Percentiles rank a stretch among this genome's conserved stretches.
phyloP scores from a whole-genome alignment of 53 echinoderm and acorn worm species.

The Echinometra lucunter region DNA sequence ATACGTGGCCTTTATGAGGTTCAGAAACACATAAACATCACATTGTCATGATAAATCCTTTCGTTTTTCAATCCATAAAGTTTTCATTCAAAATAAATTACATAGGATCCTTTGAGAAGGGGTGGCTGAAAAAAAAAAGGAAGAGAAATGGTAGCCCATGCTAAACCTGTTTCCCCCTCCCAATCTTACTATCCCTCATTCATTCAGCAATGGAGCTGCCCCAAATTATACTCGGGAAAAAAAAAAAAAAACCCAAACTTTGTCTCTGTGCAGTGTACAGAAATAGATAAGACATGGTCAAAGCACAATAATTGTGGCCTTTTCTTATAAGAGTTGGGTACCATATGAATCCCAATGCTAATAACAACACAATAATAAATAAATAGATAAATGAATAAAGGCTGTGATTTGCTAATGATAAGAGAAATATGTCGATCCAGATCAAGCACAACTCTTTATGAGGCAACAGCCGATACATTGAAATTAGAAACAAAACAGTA shows the following conservation, averaged over 20 bases:
- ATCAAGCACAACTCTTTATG: not conserved
- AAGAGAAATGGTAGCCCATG: not conserved
- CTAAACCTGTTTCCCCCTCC: not conserved
- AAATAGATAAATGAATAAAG: not conserved
- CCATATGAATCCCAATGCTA: not conserved
- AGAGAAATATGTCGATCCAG: not conserved
- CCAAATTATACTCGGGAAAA: not conserved
- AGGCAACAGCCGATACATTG: not conserved
- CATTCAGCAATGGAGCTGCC: not conserved
- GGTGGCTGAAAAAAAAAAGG: not conserved
- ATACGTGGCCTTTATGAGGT: constrained; percentile 45
- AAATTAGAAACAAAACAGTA: not conserved
- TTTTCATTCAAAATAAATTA: constrained; percentile 4
- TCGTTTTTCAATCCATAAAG: not conserved
- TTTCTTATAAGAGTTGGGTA: not conserved
- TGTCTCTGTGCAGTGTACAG: not conserved
- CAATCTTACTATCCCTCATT: not conserved
- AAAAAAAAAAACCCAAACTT: not conserved
- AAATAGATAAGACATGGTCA: not conserved
- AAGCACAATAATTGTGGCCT: not conserved
- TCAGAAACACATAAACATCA: constrained; percentile 41
- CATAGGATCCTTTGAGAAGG: not conserved
- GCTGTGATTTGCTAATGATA: not conserved
- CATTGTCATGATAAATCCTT: constrained; percentile 29
- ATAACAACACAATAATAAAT: not conserved